Evolutionary conservation across 2,888 invertebrate species (phyloP), one percentile per base, ranked within the genome.

Genomic region (Aproaerema taeniolella): DNA sequence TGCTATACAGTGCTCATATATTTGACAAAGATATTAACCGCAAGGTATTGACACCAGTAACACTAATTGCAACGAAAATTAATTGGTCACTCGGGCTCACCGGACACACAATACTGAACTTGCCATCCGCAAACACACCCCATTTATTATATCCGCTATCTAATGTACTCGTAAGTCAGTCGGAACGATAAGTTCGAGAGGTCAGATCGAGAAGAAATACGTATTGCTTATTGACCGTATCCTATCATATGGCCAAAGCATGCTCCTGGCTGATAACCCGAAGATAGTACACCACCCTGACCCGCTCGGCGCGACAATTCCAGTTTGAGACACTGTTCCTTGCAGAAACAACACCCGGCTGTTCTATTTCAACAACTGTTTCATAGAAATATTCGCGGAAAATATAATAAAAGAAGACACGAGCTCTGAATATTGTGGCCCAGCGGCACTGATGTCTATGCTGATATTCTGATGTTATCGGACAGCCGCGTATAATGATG

Each of bases 71-170:
- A 51, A 58, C 31, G 29, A 49, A 46, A 55, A 49, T 53, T 45
- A 49, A 62, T 53, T 55, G 64, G 52, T 58, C 66, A 62, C 58
- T 66, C 56, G 50, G 55, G 55, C 61, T 55, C 56, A 66, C 65
- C 62, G 59, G 63, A 67, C 62, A 68, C 58, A 56, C 57, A 61
- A 65, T 67, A 83, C 77, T 80, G 69, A 60, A 64, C 52, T 61
- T 67, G 59, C 66, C 62, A 67, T 77, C 66, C 67, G 75, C 73
- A 76, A 80, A 78, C 69, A 68, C 59, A 73, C 70, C 68, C 73
- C 71, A 79, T 83, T 82, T 85, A 85, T 82, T 82, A 72, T 72
- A 73, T 76, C 66, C 58, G 65, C 69, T 85, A 85, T 85, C 85
- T 74, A 68, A 67, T 69, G 73, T 81, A 71, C n/a, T n/a, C 78